phyloP scores from a whole-genome alignment of 2,888 invertebrate genomes.

The Ophioninae sp. region DNA sequence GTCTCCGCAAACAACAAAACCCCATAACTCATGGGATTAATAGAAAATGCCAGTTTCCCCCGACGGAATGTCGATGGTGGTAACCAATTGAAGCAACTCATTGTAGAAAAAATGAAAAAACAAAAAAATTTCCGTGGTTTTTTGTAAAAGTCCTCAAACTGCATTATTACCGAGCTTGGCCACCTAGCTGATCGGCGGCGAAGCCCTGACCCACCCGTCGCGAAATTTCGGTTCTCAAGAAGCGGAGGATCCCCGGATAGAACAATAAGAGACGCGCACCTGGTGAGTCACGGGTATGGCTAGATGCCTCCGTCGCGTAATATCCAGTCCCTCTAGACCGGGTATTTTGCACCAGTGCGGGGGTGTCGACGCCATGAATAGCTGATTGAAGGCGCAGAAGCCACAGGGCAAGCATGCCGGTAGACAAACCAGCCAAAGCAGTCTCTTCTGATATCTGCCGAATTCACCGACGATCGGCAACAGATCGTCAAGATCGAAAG shows the following conservation, averaged over 20 bases:
- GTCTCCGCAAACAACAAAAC: too few relatives aligned
- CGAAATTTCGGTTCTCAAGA: not conserved
- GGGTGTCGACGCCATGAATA: slow-evolving; percentile 94
- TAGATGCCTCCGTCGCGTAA: slow-evolving; percentile 82
- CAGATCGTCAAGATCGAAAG: slow-evolving; percentile 92
- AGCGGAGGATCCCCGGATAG: not conserved
- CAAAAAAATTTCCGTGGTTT: too few relatives aligned
- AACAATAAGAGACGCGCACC: slow-evolving; percentile 53
- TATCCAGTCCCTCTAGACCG: slow-evolving; percentile 82
- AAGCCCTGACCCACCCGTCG: not conserved
- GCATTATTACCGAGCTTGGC: not conserved
- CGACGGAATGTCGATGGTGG: too few relatives aligned
- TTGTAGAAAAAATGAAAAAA: too few relatives aligned
- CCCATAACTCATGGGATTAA: too few relatives aligned
- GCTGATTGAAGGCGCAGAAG: slow-evolving; percentile 95
- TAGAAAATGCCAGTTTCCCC: too few relatives aligned
- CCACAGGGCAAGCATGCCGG: slow-evolving; percentile 95
- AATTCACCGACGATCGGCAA: slow-evolving; percentile 94
- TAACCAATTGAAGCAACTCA: too few relatives aligned
- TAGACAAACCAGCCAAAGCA: slow-evolving; percentile 92
- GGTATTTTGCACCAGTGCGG: slow-evolving; percentile 93
- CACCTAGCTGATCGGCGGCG: slow-evolving; percentile 4
- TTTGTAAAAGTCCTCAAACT: not conserved
- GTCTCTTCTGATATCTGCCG: slow-evolving; percentile 92
- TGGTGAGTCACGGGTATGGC: slow-evolving; percentile 84